A percentile compares a stretch with the other conserved stretches of the same genome.
Evolutionary conservation across 2,888 invertebrate species (phyloP).

Genomic region (Lithophane leautieri): DNA sequence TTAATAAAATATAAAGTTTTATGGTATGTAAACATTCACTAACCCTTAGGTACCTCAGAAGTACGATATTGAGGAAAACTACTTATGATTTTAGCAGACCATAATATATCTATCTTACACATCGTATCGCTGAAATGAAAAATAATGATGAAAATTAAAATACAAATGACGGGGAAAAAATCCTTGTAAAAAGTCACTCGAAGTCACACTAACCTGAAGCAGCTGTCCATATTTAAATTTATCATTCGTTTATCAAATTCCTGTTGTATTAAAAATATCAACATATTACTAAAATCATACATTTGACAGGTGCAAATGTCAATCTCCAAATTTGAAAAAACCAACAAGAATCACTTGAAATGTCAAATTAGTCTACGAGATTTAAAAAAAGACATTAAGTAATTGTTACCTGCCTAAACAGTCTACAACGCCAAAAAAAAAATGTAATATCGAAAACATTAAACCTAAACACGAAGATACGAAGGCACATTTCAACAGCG

Average conservation of each 20-base stretch:
- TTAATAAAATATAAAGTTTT: too few species aligned
- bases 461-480: not conserved
- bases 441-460: not conserved
- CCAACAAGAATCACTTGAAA: too few species aligned
- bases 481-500: slow-evolving; percentile 5
- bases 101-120: not conserved
- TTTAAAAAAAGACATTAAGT: too few species aligned
- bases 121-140: not conserved
- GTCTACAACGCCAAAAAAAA: not conserved
- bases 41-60: too few species aligned
- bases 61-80: not conserved
- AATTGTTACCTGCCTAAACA: not conserved
- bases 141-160: not conserved
- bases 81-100: too few species aligned
- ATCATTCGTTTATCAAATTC: not conserved
- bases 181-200: too few species aligned
- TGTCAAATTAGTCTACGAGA: too few species aligned
- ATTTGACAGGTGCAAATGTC: too few species aligned
- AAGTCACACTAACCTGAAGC: not conserved
- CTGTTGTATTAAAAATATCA: not conserved
- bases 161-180: not conserved
- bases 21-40: too few species aligned
- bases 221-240: not conserved
- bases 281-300: not conserved
- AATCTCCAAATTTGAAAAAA: too few species aligned